Percentiles rank a stretch among this genome's conserved stretches.
phyloP scores from a whole-genome alignment of 2,888 invertebrate genomes.

The Drosophila nr. perissopoda region DNA sequence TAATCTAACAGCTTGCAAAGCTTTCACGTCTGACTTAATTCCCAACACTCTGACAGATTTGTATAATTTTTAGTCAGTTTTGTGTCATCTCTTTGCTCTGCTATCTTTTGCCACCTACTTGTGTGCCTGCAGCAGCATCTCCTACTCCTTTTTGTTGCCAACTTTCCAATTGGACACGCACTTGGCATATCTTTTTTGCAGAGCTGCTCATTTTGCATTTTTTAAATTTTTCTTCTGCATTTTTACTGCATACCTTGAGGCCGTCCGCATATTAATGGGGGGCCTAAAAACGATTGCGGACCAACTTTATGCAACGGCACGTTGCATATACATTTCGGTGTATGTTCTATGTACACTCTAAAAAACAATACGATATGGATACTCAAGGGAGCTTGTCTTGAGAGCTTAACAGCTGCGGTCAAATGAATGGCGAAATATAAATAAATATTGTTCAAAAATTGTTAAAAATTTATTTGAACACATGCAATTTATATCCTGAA shows the following conservation, averaged over 20 bases:
- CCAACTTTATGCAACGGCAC: constrained; percentile 9
- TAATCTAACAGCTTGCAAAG: constrained; percentile 22
- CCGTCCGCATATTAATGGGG: constrained; percentile 44
- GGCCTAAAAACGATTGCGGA: neutral
- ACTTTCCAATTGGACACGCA: constrained; percentile 40
- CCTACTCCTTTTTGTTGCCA: constrained; percentile 4
- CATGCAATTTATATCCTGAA: neutral
- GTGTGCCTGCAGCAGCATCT: constrained; percentile 7
- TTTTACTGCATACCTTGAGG: constrained; percentile 31
- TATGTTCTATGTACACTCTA: neutral
- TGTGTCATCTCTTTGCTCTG: constrained; percentile 28
- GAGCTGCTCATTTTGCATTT: constrained; percentile 30
- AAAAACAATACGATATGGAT: too few relatives aligned
- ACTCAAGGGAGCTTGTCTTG: too few relatives aligned
- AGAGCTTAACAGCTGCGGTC: neutral
- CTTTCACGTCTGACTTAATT: constrained; percentile 23
- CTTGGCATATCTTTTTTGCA: constrained; percentile 33
- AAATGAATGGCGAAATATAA: too few relatives aligned
- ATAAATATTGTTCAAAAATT: neutral
- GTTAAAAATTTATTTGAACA: neutral
- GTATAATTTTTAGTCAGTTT: constrained; percentile 31
- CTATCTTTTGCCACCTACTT: constrained; percentile 21
- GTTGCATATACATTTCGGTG: neutral
- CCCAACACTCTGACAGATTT: constrained; percentile 10
- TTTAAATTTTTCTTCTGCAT: neutral